Conservation (phyloP, 2,888 invertebrate species). For the Deroplatys truncata region DNA sequence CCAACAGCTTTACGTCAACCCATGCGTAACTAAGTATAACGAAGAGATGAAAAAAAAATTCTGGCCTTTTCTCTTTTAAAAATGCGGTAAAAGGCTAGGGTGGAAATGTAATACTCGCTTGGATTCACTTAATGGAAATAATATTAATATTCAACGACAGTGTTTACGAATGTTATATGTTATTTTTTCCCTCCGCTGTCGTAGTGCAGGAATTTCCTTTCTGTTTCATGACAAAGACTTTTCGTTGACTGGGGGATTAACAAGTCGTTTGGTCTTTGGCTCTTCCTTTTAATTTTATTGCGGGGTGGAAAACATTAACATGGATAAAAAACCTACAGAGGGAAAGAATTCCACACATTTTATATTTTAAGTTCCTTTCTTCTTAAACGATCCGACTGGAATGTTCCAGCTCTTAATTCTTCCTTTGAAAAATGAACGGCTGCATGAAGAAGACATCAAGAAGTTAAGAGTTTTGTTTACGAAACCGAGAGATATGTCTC, state of each 20-base stretch:
- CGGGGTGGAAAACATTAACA: neutral
- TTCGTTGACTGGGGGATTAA: neutral
- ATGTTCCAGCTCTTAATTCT: neutral
- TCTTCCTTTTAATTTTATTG: neutral
- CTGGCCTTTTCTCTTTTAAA: neutral
- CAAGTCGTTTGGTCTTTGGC: neutral
- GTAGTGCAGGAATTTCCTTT: neutral
- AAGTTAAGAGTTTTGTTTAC: neutral
- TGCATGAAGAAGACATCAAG: neutral
- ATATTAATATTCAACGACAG: constrained; percentile 16
- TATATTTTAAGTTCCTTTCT: neutral
- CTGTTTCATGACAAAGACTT: neutral
- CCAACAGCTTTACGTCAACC: constrained; percentile 10
- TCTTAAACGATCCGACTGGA: neutral
- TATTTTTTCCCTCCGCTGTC: neutral
- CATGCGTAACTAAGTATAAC: constrained; percentile 14
- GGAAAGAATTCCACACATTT: neutral
- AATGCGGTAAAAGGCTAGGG: neutral
- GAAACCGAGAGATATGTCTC: too few species aligned
- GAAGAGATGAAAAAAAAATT: neutral
- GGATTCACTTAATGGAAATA: constrained; percentile 21
- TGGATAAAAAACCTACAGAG: neutral
- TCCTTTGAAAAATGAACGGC: neutral
- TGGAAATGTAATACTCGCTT: constrained; percentile 19
- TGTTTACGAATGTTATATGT: neutral